Conservation (phyloP, 2,888 invertebrate genomes). For the Drosophila flavopinicola region DNA sequence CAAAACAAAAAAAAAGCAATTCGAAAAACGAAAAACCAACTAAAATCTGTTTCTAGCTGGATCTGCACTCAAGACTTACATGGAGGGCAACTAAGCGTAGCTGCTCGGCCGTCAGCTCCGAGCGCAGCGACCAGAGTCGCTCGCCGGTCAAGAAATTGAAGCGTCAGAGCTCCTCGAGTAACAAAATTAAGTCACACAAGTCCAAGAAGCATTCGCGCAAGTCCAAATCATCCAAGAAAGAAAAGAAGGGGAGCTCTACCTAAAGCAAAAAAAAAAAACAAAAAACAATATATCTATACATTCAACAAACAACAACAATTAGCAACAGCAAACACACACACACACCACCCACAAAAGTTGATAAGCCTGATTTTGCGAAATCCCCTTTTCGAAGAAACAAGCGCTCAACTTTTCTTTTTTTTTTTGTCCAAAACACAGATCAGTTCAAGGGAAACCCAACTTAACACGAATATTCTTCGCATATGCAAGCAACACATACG, state of each 20-base stretch:
- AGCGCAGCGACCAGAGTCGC: conserved; percentile 50
- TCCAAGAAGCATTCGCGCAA: conserved; percentile 72
- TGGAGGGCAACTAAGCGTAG: conserved; percentile 77
- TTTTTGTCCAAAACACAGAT: conserved; percentile 18
- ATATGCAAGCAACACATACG: background rate
- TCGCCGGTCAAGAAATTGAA: conserved; percentile 66
- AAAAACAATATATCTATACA: background rate
- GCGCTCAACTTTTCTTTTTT: background rate
- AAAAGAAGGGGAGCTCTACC: conserved; percentile 37
- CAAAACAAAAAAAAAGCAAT: conserved; percentile 11
- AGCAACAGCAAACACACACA: conserved; percentile 2
- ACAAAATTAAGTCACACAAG: conserved; percentile 61
- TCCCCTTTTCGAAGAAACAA: conserved; percentile 2
- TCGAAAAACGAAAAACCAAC: conserved; percentile 34
- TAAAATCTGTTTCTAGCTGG: conserved; percentile 78
- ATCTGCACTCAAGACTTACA: conserved; percentile 67
- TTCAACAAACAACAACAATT: background rate
- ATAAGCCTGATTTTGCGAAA: conserved; percentile 28
- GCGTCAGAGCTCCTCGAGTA: conserved; percentile 43
- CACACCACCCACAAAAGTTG: conserved; percentile 2
- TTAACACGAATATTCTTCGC: background rate
- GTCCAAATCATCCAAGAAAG: conserved; percentile 56
- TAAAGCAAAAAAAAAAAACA: conserved; percentile 15
- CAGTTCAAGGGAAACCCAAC: conserved; percentile 11
- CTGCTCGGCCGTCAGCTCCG: conserved; percentile 51